A percentile compares a stretch with the other conserved stretches of the same genome.
Conservation (phyloP, 2,113 vertebrate species). For the Nesoenas mayeri region DNA sequence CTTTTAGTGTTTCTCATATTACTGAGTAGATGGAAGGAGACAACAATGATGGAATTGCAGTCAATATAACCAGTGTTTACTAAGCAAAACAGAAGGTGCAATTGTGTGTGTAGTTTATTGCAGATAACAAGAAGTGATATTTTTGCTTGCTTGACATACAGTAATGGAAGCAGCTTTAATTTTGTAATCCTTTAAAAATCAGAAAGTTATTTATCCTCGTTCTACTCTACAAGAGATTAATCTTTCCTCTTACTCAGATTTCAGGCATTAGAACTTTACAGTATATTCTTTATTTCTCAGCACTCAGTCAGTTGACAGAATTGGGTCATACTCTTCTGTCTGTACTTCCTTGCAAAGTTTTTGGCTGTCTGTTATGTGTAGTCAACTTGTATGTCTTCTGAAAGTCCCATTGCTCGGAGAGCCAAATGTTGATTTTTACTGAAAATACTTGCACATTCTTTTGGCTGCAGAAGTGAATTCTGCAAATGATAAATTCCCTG, state of each 20-base stretch:
- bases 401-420: not conserved
- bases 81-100: not conserved
- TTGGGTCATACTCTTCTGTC: not conserved
- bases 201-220: not conserved
- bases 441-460: not conserved
- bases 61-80: not conserved
- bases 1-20: not conserved
- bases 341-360: not conserved
- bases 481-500: not conserved
- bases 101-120: not conserved
- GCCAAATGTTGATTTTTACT: not conserved
- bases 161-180: not conserved
- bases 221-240: not conserved
- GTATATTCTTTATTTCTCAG: not conserved
- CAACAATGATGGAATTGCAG: not conserved
- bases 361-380: not conserved
- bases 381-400: not conserved
- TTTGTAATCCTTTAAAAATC: not conserved
- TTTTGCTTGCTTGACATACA: not conserved
- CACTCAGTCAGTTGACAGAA: not conserved
- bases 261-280: not conserved
- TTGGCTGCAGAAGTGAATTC: not conserved
- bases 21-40: not conserved
- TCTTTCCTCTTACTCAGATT: not conserved
- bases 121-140: not conserved